Evolutionary conservation across 2,113 vertebrate genomes (phyloP).

Genomic region (Gymnorhina tibicen): DNA sequence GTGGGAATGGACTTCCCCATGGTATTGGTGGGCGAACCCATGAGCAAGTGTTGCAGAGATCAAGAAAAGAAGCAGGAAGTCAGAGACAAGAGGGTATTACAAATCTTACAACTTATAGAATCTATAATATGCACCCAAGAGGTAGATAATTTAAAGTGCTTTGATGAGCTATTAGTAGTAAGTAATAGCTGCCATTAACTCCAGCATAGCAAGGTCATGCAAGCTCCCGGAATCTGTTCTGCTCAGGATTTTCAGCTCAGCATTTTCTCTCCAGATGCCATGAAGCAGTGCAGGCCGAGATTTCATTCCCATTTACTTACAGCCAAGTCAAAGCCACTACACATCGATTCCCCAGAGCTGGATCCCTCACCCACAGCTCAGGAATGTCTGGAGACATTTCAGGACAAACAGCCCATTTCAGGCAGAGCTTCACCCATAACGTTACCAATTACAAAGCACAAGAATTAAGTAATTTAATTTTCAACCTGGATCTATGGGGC

Average conservation of each 20-base stretch:
- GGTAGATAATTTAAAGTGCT: not conserved
- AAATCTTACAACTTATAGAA: not conserved
- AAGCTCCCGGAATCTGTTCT: not conserved
- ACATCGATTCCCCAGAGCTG: not conserved
- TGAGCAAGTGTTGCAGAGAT: not conserved
- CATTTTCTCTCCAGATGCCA: not conserved
- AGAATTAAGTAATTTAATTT: not conserved
- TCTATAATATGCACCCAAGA: not conserved
- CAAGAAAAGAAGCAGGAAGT: not conserved
- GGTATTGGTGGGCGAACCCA: not conserved
- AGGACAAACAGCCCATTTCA: not conserved
- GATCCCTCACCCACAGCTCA: not conserved
- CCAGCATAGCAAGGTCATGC: not conserved
- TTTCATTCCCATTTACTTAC: not conserved
- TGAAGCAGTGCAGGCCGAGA: not conserved
- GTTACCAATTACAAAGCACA: not conserved
- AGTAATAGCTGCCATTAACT: slow-evolving; percentile 28
- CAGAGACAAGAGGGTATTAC: not conserved
- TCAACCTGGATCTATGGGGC: not conserved
- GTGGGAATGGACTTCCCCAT: accelerated
- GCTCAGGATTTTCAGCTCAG: not conserved
- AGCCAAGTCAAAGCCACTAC: not conserved
- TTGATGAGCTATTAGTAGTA: slow-evolving; percentile 12
- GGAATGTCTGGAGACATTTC: not conserved
- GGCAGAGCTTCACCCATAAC: not conserved